A percentile compares a stretch with the other conserved stretches of the same genome.
Conservation (phyloP, 2,797 vertebrate species). For the Macropus fuliginosus region DNA sequence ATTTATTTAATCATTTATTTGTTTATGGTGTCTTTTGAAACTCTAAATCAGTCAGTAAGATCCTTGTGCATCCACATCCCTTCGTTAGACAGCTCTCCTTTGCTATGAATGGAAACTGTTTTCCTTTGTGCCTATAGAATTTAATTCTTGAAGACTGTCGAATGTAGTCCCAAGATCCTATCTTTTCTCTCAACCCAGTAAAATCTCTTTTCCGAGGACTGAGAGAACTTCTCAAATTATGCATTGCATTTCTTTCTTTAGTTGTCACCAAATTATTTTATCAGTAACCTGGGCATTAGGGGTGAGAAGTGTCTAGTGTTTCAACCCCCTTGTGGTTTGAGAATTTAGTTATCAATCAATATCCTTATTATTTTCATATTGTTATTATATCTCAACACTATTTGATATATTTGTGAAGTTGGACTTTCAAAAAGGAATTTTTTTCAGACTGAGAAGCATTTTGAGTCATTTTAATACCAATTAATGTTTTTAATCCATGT, state of each 20-base stretch:
- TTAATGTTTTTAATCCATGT: background rate
- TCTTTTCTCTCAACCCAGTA: background rate
- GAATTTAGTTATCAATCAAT: background rate
- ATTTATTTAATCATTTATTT: background rate
- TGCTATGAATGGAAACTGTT: background rate
- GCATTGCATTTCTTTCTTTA: background rate
- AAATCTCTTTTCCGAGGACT: background rate
- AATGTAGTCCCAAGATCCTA: background rate
- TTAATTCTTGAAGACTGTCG: background rate
- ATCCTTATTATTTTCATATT: background rate
- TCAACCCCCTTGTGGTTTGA: background rate
- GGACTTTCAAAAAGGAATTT: slow-evolving; percentile 2
- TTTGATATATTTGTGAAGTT: slow-evolving; percentile 3
- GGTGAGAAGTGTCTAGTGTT: background rate
- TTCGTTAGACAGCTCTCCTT: background rate
- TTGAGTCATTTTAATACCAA: background rate
- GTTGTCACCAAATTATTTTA: background rate
- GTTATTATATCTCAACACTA: background rate
- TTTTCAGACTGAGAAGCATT: background rate
- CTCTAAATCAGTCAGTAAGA: no score
- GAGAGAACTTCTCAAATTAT: background rate
- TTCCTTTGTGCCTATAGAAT: background rate
- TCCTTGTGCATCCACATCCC: no score
- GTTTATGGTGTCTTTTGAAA: background rate
- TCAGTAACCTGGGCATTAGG: background rate